Evolutionary conservation across 1,140 invertebrate species (phyloP).

Genomic region (Dreissena rostriformis): DNA sequence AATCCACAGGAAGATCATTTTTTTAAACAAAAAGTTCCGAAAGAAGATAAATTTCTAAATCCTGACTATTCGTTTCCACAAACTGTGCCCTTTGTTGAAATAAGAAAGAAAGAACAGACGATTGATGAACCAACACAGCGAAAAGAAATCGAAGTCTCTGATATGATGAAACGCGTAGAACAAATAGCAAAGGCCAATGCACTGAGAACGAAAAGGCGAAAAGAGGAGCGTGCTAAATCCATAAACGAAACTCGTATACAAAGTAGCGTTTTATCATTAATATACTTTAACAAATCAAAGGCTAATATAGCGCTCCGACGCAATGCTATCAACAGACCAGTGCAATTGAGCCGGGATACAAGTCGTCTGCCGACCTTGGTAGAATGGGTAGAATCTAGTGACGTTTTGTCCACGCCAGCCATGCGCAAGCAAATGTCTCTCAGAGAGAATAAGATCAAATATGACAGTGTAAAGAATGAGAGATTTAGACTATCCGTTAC

Average conservation of each 20-base stretch:
- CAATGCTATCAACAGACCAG: background rate
- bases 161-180: slow-evolving; percentile 1
- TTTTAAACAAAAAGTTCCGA: background rate
- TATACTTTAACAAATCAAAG: background rate
- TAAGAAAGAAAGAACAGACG: background rate
- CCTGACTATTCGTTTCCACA: background rate
- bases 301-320: background rate
- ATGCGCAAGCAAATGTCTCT: slow-evolving; percentile 47
- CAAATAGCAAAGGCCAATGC: background rate
- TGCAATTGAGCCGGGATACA: background rate
- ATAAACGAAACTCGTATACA: background rate
- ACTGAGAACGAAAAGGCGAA: background rate
- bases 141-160: background rate
- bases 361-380: slow-evolving; percentile 33
- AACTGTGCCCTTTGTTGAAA: background rate
- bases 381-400: slow-evolving; percentile 37
- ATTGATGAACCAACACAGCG: background rate
- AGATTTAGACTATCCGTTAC: background rate
- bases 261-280: background rate
- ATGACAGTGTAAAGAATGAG: slow-evolving; percentile 40
- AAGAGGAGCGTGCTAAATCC: background rate
- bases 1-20: background rate
- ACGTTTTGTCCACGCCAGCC: slow-evolving; percentile 21
- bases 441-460: slow-evolving; percentile 1
- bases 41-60: background rate